These are phyloP conservation scores for Mustelus asterias DNA, from an alignment of 2,113 vertebrate genomes.

Conservation along the genomic window DNA sequence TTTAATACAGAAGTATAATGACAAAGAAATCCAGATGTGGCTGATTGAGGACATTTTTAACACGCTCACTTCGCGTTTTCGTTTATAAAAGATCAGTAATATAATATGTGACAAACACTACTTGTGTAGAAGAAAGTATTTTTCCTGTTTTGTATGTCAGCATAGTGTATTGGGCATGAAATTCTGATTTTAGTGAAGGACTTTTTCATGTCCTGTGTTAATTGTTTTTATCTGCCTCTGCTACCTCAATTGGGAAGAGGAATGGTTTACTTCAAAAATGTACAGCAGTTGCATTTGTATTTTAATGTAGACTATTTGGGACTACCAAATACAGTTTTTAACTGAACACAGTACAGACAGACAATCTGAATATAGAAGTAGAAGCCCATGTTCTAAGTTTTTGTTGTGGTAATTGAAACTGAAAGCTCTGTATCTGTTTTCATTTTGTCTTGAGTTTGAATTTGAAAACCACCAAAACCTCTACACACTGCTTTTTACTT, in stretches of 20 bases:
- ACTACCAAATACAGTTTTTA: background rate
- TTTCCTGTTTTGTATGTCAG: constrained; percentile 27
- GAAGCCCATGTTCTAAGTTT: background rate
- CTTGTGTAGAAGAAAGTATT: background rate
- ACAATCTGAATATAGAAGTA: constrained; percentile 24
- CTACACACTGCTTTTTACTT: constrained; percentile 33
- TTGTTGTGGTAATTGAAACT: constrained; percentile 19
- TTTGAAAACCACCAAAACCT: constrained; percentile 26
- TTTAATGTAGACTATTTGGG: constrained; percentile 27
- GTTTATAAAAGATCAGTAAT: background rate
- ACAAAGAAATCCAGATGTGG: constrained; percentile 6
- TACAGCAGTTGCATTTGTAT: constrained; percentile 21
- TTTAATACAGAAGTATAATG: constrained; percentile 23
- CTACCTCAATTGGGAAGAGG: constrained; percentile 16
- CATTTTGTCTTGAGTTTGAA: constrained; percentile 34
- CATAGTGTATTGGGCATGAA: constrained; percentile 15
- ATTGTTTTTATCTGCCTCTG: constrained; percentile 15
- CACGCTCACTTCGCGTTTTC: background rate
- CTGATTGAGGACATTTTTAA: constrained; percentile 5
- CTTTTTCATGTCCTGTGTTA: background rate
- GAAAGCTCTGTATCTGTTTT: constrained; percentile 30
- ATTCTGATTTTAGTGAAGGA: constrained; percentile 13
- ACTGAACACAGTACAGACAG: background rate
- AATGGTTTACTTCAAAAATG: constrained; percentile 19
- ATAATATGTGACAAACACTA: constrained; percentile 16